These are phyloP conservation scores for Gambusia affinis DNA, from an alignment of 2,113 vertebrate species.

Conservation along the genomic window DNA sequence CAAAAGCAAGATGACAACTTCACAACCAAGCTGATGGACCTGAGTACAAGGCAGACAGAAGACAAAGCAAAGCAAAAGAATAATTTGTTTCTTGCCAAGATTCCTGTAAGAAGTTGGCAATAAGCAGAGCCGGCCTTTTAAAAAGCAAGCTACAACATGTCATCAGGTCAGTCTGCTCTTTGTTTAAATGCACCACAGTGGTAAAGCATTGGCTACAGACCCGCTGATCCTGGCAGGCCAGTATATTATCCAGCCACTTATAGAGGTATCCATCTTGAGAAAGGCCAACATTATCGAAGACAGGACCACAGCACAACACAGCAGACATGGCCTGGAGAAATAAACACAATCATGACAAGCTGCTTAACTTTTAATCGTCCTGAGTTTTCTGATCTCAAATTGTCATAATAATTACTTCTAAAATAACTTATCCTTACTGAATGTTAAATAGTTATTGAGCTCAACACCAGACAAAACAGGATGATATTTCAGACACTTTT, in stretches of 20 bases:
- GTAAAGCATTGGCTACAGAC: conserved; percentile 65
- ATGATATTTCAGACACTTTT: background rate
- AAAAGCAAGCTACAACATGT: conserved; percentile 29
- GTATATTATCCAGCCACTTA: conserved; percentile 98
- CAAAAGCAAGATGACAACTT: conserved; percentile 92
- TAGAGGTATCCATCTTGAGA: conserved; percentile 97
- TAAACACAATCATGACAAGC: conserved; percentile 13
- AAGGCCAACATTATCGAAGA: conserved; percentile 97
- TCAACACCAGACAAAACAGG: background rate
- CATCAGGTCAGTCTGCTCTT: conserved; percentile 47
- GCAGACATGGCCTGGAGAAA: conserved; percentile 93
- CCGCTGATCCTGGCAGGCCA: conserved; percentile 95
- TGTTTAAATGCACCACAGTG: conserved; percentile 47
- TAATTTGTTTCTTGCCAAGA: conserved; percentile 14
- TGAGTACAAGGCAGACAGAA: conserved; percentile 53
- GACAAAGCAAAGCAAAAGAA: conserved; percentile 15
- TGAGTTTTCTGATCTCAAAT: background rate
- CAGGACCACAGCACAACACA: conserved; percentile 96
- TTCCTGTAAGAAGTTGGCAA: conserved; percentile 20
- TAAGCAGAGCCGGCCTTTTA: conserved; percentile 11
- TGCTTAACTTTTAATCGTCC: background rate
- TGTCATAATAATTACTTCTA: background rate
- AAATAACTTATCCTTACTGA: background rate
- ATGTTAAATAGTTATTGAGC: background rate
- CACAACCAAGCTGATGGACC: conserved; percentile 97